Conservation (phyloP, 2,797 vertebrate genomes). For the Thamnophis elegans region DNA sequence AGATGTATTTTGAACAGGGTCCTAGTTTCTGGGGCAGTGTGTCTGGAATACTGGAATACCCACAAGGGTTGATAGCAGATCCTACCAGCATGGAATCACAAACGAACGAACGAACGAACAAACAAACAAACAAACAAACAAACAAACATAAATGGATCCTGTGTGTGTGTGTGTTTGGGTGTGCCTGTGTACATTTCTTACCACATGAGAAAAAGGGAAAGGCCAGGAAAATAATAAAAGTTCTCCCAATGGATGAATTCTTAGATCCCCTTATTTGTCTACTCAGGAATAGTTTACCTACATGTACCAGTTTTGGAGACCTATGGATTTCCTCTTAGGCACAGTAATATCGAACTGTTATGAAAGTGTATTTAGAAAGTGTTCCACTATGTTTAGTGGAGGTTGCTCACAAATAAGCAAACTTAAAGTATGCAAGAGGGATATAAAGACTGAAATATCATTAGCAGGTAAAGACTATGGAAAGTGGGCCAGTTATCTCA, state of each 20-base stretch:
- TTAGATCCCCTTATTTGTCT: background rate
- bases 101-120: constrained; percentile 25
- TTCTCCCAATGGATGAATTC: background rate
- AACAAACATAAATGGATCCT: constrained; percentile 9
- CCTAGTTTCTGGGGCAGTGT: constrained; percentile 15
- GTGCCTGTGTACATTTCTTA: background rate
- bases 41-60: constrained; percentile 19
- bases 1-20: background rate
- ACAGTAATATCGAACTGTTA: background rate
- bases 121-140: constrained; percentile 32
- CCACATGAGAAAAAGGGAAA: background rate
- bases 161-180: background rate
- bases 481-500: background rate
- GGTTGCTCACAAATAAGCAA: background rate
- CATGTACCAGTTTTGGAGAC: background rate
- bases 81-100: background rate
- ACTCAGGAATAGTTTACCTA: background rate
- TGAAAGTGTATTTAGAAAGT: background rate
- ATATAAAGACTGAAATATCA: background rate
- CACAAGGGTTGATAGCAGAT: constrained; percentile 5
- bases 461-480: background rate
- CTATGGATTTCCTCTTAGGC: background rate
- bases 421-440: background rate
- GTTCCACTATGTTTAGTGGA: background rate
- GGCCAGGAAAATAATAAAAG: background rate